phyloP scores from a whole-genome alignment of 2,888 invertebrate genomes.

The Drosophila dives region DNA sequence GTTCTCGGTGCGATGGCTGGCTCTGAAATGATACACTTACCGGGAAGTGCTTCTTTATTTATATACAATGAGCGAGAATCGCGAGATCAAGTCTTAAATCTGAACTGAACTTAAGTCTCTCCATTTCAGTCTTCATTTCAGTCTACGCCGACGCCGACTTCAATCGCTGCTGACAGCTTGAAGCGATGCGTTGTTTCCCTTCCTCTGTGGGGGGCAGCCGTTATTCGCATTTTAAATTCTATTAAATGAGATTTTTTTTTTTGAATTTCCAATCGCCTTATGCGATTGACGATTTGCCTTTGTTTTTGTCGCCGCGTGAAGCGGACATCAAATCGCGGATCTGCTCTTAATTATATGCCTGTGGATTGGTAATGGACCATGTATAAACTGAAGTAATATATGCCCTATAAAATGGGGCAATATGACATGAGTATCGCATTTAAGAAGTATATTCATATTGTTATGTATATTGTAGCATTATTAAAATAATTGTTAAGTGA shows the following conservation, averaged over 20 bases:
- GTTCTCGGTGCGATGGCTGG: constrained; percentile 60
- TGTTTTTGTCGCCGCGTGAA: constrained; percentile 50
- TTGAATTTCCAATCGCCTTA: constrained; percentile 66
- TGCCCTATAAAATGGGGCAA: constrained; percentile 3
- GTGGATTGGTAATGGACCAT: constrained; percentile 18
- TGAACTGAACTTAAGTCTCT: constrained; percentile 8
- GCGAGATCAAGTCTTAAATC: constrained; percentile 13
- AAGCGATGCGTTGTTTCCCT: constrained; percentile 26
- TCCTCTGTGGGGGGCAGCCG: constrained; percentile 49
- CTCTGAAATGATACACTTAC: constrained; percentile 72
- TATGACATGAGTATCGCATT: neutral
- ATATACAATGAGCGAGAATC: constrained; percentile 67
- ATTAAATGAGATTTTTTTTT: constrained; percentile 54
- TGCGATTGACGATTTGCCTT: constrained; percentile 56
- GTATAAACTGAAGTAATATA: constrained; percentile 3
- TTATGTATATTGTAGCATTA: too few relatives aligned
- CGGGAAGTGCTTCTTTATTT: constrained; percentile 74
- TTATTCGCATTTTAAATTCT: constrained; percentile 67
- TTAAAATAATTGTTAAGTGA: neutral
- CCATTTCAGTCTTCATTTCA: constrained; percentile 4
- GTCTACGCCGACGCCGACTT: constrained; percentile 18
- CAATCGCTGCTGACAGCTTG: constrained; percentile 18
- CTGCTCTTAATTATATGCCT: constrained; percentile 35
- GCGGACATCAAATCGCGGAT: constrained; percentile 35
- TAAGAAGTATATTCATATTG: too few relatives aligned